phyloP scores from a whole-genome alignment of 2,888 invertebrate species.

The Pachydiplax longipennis region DNA sequence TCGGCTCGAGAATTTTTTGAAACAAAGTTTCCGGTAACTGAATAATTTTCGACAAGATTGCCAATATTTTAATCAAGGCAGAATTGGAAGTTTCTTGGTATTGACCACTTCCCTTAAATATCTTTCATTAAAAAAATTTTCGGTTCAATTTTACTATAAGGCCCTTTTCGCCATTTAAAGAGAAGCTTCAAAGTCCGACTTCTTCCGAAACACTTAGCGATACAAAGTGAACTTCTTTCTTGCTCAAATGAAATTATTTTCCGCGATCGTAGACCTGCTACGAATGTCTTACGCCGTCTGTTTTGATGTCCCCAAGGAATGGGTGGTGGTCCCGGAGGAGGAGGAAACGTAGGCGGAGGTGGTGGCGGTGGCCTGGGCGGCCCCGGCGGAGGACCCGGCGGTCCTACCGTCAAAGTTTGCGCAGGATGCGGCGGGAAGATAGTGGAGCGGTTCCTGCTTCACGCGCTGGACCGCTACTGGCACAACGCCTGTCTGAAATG shows the following conservation, averaged over 20 bases:
- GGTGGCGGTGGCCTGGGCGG: slow-evolving; percentile 45
- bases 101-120: too few species aligned
- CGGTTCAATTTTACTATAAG: too few species aligned
- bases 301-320: slow-evolving; percentile 52
- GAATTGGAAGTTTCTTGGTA: too few species aligned
- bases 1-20: too few species aligned
- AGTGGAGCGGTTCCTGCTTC: slow-evolving; percentile 88
- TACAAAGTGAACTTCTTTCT: neutral
- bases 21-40: too few species aligned
- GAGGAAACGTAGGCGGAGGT: slow-evolving; percentile 54
- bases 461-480: slow-evolving; percentile 94
- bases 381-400: slow-evolving; percentile 56
- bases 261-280: neutral
- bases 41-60: too few species aligned
- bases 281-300: neutral
- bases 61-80: too few species aligned
- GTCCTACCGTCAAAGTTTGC: slow-evolving; percentile 70
- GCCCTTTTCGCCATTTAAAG: too few species aligned
- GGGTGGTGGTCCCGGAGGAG: slow-evolving; percentile 55
- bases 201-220: neutral
- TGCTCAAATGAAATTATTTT: neutral
- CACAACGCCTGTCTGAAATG: slow-evolving; percentile 95
- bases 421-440: slow-evolving; percentile 93
- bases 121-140: too few species aligned
- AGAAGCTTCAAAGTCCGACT: too few species aligned